Conservation (phyloP, 1,140 invertebrate genomes). For the Potamilus streckersoni region DNA sequence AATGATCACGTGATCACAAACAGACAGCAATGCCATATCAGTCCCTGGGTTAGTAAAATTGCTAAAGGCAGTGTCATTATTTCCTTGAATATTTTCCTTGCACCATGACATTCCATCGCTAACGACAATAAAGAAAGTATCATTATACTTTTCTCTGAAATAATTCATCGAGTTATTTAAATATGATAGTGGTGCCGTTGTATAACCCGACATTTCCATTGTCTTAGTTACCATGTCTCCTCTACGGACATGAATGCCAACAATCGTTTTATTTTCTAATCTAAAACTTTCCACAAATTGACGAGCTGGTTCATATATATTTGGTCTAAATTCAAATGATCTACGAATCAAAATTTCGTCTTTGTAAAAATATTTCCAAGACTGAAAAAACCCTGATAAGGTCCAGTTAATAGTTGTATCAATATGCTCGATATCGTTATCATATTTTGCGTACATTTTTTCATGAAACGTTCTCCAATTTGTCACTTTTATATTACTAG, state of each 20-base stretch:
- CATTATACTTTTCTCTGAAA: slow-evolving; percentile 28
- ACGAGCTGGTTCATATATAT: slow-evolving; percentile 16
- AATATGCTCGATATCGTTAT: background rate
- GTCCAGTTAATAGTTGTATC: slow-evolving; percentile 14
- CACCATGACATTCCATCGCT: slow-evolving; percentile 51
- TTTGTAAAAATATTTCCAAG: slow-evolving; percentile 40
- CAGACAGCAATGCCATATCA: slow-evolving; percentile 51
- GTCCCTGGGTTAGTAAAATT: slow-evolving; percentile 38
- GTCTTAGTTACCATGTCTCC: slow-evolving; percentile 28
- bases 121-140: slow-evolving; percentile 44
- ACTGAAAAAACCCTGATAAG: slow-evolving; percentile 41
- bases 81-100: slow-evolving; percentile 21
- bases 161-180: slow-evolving; percentile 36
- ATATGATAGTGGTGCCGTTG: slow-evolving; percentile 30
- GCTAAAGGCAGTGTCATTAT: slow-evolving; percentile 33
- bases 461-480: background rate
- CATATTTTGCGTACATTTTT: background rate
- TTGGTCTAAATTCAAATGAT: slow-evolving; percentile 32
- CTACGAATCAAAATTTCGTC: slow-evolving; percentile 5
- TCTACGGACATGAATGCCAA: slow-evolving; percentile 29
- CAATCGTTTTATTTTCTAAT: background rate
- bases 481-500: background rate
- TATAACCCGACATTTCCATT: slow-evolving; percentile 27
- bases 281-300: slow-evolving; percentile 12
- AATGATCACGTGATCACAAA: slow-evolving; percentile 55